These are phyloP conservation scores for Chrysogorgia sp. DNA, from an alignment of 92 coral and sea anemone species.

Conservation along the genomic window DNA sequence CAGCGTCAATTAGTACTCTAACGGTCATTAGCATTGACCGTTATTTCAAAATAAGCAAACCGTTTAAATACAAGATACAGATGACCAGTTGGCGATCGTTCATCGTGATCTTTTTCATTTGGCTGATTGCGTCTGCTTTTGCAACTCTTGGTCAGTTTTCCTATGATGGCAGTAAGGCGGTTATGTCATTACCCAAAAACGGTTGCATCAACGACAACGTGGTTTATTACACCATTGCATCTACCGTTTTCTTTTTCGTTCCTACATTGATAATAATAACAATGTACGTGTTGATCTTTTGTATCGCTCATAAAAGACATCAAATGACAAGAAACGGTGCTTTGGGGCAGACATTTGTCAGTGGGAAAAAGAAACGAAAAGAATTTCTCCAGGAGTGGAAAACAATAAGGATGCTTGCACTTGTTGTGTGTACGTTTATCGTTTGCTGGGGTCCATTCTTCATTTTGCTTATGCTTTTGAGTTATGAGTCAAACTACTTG, in stretches of 20 bases:
- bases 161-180: constrained; percentile 33
- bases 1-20: constrained; percentile 38
- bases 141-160: constrained; percentile 42
- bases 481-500: constrained; percentile 37
- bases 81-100: constrained; percentile 24
- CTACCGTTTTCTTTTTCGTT: constrained; percentile 38
- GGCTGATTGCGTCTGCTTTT: constrained; percentile 38
- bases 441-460: constrained; percentile 94
- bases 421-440: constrained; percentile 84
- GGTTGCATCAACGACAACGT: constrained; percentile 46
- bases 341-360: constrained; percentile 30
- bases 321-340: constrained; percentile 40
- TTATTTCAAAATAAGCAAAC: constrained; percentile 20
- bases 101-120: constrained; percentile 32
- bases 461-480: constrained; percentile 66
- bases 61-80: constrained; percentile 36
- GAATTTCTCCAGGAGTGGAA: constrained; percentile 67
- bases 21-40: constrained; percentile 46
- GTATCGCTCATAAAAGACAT: constrained; percentile 42
- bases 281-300: constrained; percentile 43
- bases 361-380: neutral
- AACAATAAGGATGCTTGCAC: constrained; percentile 79
- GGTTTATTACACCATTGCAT: constrained; percentile 19
- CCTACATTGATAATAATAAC: constrained; percentile 19
- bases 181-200: constrained; percentile 3